Evolutionary conservation across 2,113 vertebrate species (phyloP), one percentile per base, ranked within the genome.

Genomic region (Ovis aries): DNA sequence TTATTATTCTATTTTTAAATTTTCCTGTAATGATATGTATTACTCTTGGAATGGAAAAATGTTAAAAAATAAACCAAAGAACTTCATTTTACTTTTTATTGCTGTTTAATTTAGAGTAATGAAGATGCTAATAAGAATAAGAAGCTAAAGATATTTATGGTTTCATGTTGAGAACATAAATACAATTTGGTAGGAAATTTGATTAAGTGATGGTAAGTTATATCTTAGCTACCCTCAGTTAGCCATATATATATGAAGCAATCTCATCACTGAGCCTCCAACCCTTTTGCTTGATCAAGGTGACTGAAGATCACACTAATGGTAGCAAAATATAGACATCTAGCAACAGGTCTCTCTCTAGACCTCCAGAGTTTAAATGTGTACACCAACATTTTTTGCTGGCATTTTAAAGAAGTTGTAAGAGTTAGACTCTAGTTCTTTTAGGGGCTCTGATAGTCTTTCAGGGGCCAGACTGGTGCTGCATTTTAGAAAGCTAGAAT

Each of bases 71-170:
- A 52, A 87, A 52, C 50, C 80, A 52, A 95, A 92, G 25, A 85
- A 59, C 14, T 71, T 93, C 7, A 87, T 94, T 90, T 90, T 89
- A 78, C 31, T 87, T 78, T 85, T 89, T 62, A 93, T 57, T 3
- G 29, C 62, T 40, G 7, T 94, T 94, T 95, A 83, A 91, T 80
- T 31, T 40, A 93, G 52, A 29, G 5, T 95, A 77, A 81, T 90
- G 60, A 91, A 93, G 83, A 88, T 25, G 13, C 3, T 77, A 85
- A 53, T 6, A 84, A 17, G 6, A 88, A 91, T 77, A 43, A 95
- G 62, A 95, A 86, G 21, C n/a, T 91, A 90, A 62, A 95, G 33
- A 60, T 95, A 85, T 74, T 93, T 88, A 91, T 40, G 31, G n/a
- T 45, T 89, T 95, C 43, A 27, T 60, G 31, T 52, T 67, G 9